These are phyloP conservation scores for Hypocryptadius cinnamomeus DNA, from an alignment of 2,113 vertebrate genomes.

Conservation along the genomic window DNA sequence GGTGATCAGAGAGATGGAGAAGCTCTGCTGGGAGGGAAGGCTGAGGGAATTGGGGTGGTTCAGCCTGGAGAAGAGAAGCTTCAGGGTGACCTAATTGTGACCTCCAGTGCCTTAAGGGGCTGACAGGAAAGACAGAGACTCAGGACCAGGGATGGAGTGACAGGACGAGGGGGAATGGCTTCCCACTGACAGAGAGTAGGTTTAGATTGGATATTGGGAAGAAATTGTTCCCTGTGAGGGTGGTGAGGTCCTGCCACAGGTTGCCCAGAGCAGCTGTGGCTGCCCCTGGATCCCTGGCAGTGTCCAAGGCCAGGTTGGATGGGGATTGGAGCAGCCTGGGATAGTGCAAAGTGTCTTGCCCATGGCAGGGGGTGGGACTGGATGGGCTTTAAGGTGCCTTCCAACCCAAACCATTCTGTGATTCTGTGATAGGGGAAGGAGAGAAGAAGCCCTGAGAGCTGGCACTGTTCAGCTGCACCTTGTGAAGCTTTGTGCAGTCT, in stretches of 20 bases:
- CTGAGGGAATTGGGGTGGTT: background rate
- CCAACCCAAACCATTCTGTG: background rate
- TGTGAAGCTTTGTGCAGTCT: background rate
- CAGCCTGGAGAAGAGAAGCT: background rate
- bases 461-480: background rate
- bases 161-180: background rate
- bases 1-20: background rate
- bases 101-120: background rate
- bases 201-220: background rate
- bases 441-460: background rate
- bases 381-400: background rate
- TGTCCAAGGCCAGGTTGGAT: rapidly evolving
- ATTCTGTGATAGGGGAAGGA: background rate
- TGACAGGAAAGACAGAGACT: background rate
- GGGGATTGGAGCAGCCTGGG: rapidly evolving
- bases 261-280: background rate
- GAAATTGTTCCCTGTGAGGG: background rate
- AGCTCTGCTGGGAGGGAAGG: background rate
- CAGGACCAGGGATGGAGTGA: background rate
- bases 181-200: background rate
- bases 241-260: too few species aligned
- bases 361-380: rapidly evolving
- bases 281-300: background rate
- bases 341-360: background rate
- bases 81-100: background rate